Conservation (phyloP, 2,797 vertebrate species). For the Pyrocephalus nanus region DNA sequence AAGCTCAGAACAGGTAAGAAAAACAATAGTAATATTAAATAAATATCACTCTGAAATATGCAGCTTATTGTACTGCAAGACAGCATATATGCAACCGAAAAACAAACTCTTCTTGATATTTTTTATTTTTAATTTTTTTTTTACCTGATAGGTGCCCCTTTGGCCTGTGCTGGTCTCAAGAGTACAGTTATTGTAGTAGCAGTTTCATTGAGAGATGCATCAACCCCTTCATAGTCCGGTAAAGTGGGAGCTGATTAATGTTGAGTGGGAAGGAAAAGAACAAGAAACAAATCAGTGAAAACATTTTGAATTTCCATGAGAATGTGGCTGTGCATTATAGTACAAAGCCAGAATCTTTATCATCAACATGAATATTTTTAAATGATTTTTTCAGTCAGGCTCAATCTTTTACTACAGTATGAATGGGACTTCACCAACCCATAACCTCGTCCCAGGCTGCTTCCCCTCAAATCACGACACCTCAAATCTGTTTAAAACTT, state of each 20-base stretch:
- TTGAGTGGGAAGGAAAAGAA: constrained; percentile 16
- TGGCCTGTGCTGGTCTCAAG: constrained; percentile 95
- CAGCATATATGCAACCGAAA: not conserved
- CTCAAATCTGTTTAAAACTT: not conserved
- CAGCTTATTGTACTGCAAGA: not conserved
- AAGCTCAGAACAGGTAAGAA: not conserved
- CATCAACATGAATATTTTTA: not conserved
- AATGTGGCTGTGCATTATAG: not conserved
- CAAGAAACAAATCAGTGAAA: constrained; percentile 7
- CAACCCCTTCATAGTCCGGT: constrained; percentile 93
- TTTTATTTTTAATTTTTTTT: not conserved
- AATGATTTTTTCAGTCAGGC: not conserved
- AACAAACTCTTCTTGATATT: not conserved
- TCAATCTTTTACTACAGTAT: not conserved
- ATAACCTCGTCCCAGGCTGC: not conserved
- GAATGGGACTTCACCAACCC: not conserved
- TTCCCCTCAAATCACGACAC: not conserved
- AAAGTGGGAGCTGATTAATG: constrained; percentile 87
- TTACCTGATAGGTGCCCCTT: constrained; percentile 98
- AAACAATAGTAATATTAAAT: not conserved
- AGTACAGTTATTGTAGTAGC: constrained; percentile 97
- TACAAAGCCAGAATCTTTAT: not conserved
- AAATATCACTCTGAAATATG: not conserved
- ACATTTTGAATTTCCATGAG: not conserved
- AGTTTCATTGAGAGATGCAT: constrained; percentile 96